Percentiles rank a stretch among this genome's conserved stretches.
phyloP scores from a whole-genome alignment of 2,113 vertebrate species.

The Suricata suricatta region DNA sequence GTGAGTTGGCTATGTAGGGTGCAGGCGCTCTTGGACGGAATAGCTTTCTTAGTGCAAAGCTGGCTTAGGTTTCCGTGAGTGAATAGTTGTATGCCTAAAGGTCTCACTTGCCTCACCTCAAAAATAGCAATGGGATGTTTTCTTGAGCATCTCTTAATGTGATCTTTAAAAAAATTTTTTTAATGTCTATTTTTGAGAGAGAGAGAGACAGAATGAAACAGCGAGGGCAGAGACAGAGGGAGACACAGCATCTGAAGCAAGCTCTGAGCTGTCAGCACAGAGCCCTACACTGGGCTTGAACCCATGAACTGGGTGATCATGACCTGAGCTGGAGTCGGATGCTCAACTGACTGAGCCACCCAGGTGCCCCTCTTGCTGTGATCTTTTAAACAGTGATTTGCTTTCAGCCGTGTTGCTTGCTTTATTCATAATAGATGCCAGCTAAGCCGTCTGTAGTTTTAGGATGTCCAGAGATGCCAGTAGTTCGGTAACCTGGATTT shows the following conservation, averaged over 20 bases:
- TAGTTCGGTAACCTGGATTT: not conserved
- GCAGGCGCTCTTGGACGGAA: too few species aligned
- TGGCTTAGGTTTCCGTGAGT: not conserved
- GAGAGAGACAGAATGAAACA: too few species aligned
- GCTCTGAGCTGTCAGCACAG: too few species aligned
- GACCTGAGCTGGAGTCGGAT: too few species aligned
- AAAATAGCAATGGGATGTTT: not conserved
- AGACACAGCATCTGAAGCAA: too few species aligned
- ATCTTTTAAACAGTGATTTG: not conserved
- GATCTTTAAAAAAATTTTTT: not conserved
- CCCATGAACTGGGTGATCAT: too few species aligned
- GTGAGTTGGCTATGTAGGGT: not conserved
- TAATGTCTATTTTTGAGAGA: too few species aligned
- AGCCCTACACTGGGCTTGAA: too few species aligned
- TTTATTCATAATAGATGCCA: not conserved
- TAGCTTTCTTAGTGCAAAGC: not conserved
- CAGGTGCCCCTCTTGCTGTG: not conserved
- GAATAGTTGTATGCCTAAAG: not conserved
- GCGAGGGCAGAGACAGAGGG: too few species aligned
- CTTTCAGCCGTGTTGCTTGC: not conserved
- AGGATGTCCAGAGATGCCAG: not conserved
- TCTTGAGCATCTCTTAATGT: not conserved
- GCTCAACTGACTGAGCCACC: too few species aligned
- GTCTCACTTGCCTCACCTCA: not conserved
- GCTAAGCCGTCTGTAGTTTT: not conserved